A percentile compares a stretch with the other conserved stretches of the same genome.
Evolutionary conservation across 2,888 invertebrate species (phyloP).

Genomic region (Acrobasis suavella): DNA sequence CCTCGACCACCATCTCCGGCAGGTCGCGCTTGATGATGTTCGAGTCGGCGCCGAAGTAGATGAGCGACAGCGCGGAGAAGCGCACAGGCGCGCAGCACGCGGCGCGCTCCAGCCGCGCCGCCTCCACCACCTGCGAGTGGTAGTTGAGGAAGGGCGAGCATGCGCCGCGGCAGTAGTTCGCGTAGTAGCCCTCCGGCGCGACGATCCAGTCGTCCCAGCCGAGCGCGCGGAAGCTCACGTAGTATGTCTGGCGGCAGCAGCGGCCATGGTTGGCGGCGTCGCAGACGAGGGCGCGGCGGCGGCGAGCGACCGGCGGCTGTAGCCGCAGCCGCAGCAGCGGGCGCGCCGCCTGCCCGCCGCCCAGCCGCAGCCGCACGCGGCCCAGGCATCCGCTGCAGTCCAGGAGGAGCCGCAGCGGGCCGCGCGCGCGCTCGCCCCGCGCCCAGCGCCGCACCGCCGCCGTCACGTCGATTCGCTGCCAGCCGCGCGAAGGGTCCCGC

Average conservation of each 20-base stretch:
- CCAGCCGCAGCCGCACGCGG: conserved; percentile 86
- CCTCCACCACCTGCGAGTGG: conserved; percentile 95
- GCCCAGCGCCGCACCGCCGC: conserved; percentile 89
- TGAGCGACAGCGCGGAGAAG: conserved; percentile 95
- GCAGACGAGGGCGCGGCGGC: conserved; percentile 93
- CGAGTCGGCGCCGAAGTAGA: conserved; percentile 94
- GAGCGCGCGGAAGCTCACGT: conserved; percentile 94
- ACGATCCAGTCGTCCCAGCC: conserved; percentile 98
- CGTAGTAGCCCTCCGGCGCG: conserved; percentile 94
- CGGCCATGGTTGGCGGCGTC: conserved; percentile 79
- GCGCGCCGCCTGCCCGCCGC: conserved; percentile 84
- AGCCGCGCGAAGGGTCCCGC: conserved; percentile 84
- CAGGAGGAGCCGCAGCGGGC: conserved; percentile 87
- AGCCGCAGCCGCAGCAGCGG: conserved; percentile 93
- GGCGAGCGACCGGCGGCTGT: conserved; percentile 86
- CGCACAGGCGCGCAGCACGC: conserved; percentile 96
- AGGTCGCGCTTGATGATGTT: conserved; percentile 96
- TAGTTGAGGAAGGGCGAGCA: conserved; percentile 93
- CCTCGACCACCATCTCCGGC: conserved; percentile 97
- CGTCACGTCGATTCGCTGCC: conserved; percentile 94
- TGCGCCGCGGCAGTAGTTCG: conserved; percentile 96
- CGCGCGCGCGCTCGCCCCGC: conserved; percentile 71
- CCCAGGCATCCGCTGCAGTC: conserved; percentile 92
- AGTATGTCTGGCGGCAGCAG: conserved; percentile 94
- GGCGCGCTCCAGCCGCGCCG: conserved; percentile 93